These are phyloP conservation scores for Microtus agrestis DNA, from an alignment of 2,797 vertebrate species.

Conservation along the genomic window DNA sequence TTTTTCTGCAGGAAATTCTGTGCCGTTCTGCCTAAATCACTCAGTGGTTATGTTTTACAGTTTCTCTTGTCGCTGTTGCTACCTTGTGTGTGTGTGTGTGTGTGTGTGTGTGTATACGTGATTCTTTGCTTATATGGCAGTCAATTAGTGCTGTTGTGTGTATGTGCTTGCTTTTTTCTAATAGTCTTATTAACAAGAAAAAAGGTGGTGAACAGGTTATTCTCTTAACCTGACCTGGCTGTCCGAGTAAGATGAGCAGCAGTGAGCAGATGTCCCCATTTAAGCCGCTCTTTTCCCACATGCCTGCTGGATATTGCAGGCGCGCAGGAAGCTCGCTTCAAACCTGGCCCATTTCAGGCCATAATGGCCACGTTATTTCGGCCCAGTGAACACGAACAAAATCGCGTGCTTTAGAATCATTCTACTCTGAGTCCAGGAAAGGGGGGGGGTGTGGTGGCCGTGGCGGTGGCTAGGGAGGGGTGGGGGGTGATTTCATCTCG, in stretches of 20 bases:
- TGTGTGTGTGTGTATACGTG: slow-evolving; percentile 57
- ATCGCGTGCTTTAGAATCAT: slow-evolving; percentile 96
- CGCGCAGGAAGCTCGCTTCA: slow-evolving; percentile 96
- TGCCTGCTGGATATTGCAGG: slow-evolving; percentile 96
- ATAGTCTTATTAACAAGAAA: slow-evolving; percentile 85
- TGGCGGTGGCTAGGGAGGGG: slow-evolving; percentile 77
- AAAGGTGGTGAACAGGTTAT: slow-evolving; percentile 89
- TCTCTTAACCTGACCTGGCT: slow-evolving; percentile 91
- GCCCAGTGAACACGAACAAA: slow-evolving; percentile 98
- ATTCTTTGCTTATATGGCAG: slow-evolving; percentile 84
- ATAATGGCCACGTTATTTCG: slow-evolving; percentile 99
- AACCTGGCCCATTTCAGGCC: slow-evolving; percentile 96
- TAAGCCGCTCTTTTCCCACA: slow-evolving; percentile 95
- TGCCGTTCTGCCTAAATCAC: slow-evolving; percentile 73
- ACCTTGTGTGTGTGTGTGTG: slow-evolving; percentile 70
- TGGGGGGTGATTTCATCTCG: slow-evolving; percentile 82
- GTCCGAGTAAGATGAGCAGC: slow-evolving; percentile 91
- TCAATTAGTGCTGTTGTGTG: slow-evolving; percentile 83
- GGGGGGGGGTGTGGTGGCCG: slow-evolving; percentile 79
- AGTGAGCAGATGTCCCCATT: slow-evolving; percentile 99
- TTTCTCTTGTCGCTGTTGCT: slow-evolving; percentile 83
- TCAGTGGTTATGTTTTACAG: slow-evolving; percentile 84
- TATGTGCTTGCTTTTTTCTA: slow-evolving; percentile 63
- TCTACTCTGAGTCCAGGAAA: slow-evolving; percentile 88
- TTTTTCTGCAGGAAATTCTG: slow-evolving; percentile 65